These are phyloP conservation scores for Clostera curtula DNA, from an alignment of 2,888 invertebrate species.

Conservation along the genomic window DNA sequence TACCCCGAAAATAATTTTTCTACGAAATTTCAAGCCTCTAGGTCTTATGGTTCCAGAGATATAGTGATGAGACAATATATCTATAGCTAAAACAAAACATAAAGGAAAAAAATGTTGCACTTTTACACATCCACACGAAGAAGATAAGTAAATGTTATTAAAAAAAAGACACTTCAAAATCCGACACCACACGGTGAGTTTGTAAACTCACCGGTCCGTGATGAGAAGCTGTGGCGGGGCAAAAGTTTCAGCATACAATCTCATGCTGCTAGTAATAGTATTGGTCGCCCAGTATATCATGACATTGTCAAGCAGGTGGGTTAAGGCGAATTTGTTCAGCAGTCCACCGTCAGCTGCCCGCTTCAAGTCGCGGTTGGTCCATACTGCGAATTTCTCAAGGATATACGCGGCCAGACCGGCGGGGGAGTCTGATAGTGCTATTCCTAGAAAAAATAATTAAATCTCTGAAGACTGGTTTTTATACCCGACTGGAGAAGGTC, in stretches of 20 bases:
- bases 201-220: constrained; percentile 43
- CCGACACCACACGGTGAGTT: not conserved
- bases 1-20: too few relatives aligned
- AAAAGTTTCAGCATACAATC: constrained; percentile 77
- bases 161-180: too few relatives aligned
- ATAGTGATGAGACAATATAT: too few relatives aligned
- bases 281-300: constrained; percentile 74
- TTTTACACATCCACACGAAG: too few relatives aligned
- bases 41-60: too few relatives aligned
- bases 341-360: constrained; percentile 79
- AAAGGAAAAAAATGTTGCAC: too few relatives aligned
- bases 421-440: constrained; percentile 84
- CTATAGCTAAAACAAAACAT: too few relatives aligned
- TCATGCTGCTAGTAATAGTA: constrained; percentile 60
- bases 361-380: constrained; percentile 74
- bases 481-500: too few relatives aligned
- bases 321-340: constrained; percentile 49
- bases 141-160: too few relatives aligned
- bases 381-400: constrained; percentile 88
- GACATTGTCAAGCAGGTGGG: constrained; percentile 66
- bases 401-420: constrained; percentile 92
- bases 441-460: constrained; percentile 57
- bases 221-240: constrained; percentile 29
- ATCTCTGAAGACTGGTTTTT: too few relatives aligned
- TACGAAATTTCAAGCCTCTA: too few relatives aligned